Base-by-base conservation (phyloP, 2,888 invertebrate species). In the Pammene fasciana region DNA sequence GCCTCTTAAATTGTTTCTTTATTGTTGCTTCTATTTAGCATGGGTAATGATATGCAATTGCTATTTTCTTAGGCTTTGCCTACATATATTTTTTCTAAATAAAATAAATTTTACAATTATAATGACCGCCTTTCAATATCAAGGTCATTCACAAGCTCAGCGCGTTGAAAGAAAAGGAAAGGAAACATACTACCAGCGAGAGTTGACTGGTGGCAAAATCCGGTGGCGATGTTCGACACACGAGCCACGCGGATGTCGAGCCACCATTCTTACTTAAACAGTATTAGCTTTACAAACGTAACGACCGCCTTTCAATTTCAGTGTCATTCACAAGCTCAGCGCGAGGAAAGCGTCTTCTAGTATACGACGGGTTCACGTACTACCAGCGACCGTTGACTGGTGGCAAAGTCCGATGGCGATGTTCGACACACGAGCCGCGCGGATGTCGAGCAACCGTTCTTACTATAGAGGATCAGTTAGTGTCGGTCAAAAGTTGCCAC, bases 281-380 rank as follows among this genome's bases (percentile, higher is more conserved):
- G n/a, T n/a, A n/a, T n/a, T n/a, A 26, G 4, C 26, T 3, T 26
- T 26, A 26, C 4, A 26, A 26, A 26, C 4, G 4, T 26, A 26
- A 3, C 38, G 9, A 38, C 38, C 6, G 26, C 1, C 2, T 38
- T 38, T 7, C 38, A 38, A 38, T 64, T 64, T 11, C 65, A 65
- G 56, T 11, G 6, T 2, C 34, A n/a, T 65, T 56, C 5, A 56
- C 43, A 18, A 36, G 10, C 10, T 65, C 65, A 1, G 16, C 14
- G n/a, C 13, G 38, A 34, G 65, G 65, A 7, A 56, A 48, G 4
- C 56, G 56, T 36, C 34, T 65, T 6, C 14, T 65, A 0, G 18
- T 54, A 43, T 67, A 46, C 60, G 41, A 54, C 7, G 60, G 60
- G 1, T 67, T 18, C 16, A 45, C 67, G 7, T 60, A 54, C 18